phyloP scores from a whole-genome alignment of 2,888 invertebrate species.

The Noctua janthina region DNA sequence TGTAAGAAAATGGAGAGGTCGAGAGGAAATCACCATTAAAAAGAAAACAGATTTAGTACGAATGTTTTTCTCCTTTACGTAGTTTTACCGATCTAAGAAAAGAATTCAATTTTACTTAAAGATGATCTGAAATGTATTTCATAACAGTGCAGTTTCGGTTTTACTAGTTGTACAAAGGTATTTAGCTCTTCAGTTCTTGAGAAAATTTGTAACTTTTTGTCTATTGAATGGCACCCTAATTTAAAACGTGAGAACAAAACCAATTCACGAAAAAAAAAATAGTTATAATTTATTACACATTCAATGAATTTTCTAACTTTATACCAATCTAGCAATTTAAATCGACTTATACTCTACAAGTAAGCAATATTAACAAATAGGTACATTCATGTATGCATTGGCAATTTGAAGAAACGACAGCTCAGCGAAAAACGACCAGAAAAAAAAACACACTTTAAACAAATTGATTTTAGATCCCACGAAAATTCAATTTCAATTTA shows the following conservation, averaged over 20 bases:
- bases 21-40: neutral
- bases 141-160: neutral
- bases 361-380: neutral
- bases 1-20: neutral
- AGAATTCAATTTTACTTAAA: neutral
- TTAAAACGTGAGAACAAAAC: neutral
- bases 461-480: conserved; percentile 26
- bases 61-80: neutral
- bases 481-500: conserved; percentile 27
- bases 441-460: conserved; percentile 13
- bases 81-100: neutral
- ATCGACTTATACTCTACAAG: neutral
- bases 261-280: neutral
- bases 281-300: neutral
- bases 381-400: neutral
- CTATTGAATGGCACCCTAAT: neutral
- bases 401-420: neutral
- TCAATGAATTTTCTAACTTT: neutral
- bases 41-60: neutral
- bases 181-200: neutral
- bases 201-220: neutral
- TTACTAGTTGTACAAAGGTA: neutral
- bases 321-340: neutral
- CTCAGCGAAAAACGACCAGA: conserved; percentile 2
- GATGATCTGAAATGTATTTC: neutral